These are phyloP conservation scores for Drosophila murphyi DNA, from an alignment of 1,140 invertebrate species.

Conservation along the genomic window DNA sequence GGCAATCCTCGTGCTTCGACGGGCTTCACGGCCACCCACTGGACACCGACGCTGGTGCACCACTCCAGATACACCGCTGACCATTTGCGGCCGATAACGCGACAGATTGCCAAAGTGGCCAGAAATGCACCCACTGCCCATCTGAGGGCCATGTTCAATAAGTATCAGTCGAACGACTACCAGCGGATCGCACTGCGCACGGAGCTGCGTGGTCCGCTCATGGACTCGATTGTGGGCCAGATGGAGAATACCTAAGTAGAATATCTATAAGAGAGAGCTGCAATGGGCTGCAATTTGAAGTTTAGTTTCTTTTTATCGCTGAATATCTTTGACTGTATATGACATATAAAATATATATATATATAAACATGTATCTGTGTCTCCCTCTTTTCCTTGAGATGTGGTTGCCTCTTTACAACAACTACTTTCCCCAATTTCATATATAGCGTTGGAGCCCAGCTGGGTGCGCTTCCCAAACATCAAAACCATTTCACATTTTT, in stretches of 20 bases:
- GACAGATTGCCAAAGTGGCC: constrained; percentile 86
- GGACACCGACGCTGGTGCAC: constrained; percentile 87
- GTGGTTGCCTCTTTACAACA: constrained; percentile 40
- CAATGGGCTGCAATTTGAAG: constrained; percentile 19
- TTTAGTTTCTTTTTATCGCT: constrained; percentile 65
- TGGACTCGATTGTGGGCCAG: constrained; percentile 74
- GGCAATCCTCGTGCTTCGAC: constrained; percentile 72
- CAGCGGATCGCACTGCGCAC: constrained; percentile 87
- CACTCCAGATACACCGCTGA: constrained; percentile 87
- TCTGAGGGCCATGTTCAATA: constrained; percentile 87
- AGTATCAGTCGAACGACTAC: constrained; percentile 86
- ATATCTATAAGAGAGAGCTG: background rate
- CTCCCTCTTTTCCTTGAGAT: constrained; percentile 19
- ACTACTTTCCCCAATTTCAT: constrained; percentile 7
- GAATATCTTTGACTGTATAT: constrained; percentile 35
- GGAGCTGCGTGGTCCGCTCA: constrained; percentile 85
- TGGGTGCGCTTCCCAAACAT: too few relatives aligned
- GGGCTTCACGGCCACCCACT: constrained; percentile 84
- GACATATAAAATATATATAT: constrained; percentile 4
- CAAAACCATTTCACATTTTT: too few relatives aligned
- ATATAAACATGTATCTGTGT: constrained; percentile 15
- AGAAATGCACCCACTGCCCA: constrained; percentile 86
- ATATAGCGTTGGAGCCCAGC: too few relatives aligned
- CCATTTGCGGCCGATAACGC: constrained; percentile 87
- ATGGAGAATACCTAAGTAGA: constrained; percentile 30